phyloP scores from a whole-genome alignment of 2,797 vertebrate genomes.

The Danio aesculapii region DNA sequence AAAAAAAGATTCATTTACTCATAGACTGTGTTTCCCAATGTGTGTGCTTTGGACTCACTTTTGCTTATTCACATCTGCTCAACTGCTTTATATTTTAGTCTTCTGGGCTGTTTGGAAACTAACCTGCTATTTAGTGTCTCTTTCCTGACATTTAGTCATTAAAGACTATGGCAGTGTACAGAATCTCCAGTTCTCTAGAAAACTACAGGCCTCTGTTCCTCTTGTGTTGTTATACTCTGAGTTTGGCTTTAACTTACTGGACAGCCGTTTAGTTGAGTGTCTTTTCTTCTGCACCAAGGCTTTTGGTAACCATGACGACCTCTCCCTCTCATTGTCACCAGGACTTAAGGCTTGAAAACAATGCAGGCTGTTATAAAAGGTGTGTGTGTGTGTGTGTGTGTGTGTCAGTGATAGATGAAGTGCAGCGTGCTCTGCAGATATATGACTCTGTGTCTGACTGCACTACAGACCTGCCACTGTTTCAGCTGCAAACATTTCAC shows the following conservation, averaged over 20 bases:
- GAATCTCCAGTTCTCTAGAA: background rate
- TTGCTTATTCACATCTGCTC: too few species aligned
- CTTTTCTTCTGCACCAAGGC: slow-evolving; percentile 50
- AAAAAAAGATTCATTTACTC: too few species aligned
- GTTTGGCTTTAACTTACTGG: slow-evolving; percentile 29
- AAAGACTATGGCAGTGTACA: background rate
- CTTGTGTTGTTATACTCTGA: background rate
- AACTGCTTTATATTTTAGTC: too few species aligned
- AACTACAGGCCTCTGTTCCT: slow-evolving; percentile 3
- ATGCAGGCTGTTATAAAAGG: slow-evolving; percentile 41
- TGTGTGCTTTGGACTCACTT: too few species aligned
- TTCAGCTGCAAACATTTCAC: slow-evolving; percentile 59
- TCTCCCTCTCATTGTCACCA: slow-evolving; percentile 47
- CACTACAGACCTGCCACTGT: slow-evolving; percentile 64
- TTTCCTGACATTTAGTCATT: background rate
- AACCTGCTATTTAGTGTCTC: too few species aligned
- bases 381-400: slow-evolving; percentile 18
- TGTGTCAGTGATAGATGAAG: slow-evolving; percentile 62
- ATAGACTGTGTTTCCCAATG: too few species aligned
- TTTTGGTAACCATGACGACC: slow-evolving; percentile 54
- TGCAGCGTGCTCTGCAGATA: slow-evolving; percentile 61
- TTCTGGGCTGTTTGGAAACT: too few species aligned
- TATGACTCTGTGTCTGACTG: slow-evolving; percentile 59
- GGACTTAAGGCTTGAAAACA: slow-evolving; percentile 50
- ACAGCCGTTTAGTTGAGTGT: slow-evolving; percentile 45